phyloP scores from a whole-genome alignment of 2,797 vertebrate species.

The Muscicapa comitata region DNA sequence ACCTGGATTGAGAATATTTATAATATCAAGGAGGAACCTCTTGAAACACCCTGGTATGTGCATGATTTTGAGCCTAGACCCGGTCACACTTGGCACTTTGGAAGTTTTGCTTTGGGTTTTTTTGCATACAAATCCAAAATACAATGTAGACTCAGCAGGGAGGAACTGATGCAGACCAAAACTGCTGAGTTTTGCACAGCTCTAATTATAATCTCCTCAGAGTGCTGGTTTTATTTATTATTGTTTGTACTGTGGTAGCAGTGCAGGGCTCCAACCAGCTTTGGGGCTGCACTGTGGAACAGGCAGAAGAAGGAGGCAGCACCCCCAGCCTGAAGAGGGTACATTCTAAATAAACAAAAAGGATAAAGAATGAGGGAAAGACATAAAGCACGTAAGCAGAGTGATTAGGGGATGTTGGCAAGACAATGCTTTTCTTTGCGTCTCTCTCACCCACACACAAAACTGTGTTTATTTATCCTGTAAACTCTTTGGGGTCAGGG shows the following conservation, averaged over 20 bases:
- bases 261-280: neutral
- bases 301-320: conserved; percentile 2
- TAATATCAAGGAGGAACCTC: neutral
- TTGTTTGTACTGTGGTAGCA: conserved; percentile 54
- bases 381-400: neutral
- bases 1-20: neutral
- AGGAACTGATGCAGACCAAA: conserved; percentile 54
- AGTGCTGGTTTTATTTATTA: conserved; percentile 60
- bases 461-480: neutral
- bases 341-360: conserved; percentile 30
- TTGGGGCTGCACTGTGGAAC: neutral
- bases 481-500: neutral
- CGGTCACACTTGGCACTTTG: neutral
- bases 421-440: neutral
- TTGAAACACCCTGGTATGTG: neutral
- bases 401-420: neutral
- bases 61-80: neutral
- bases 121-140: conserved; percentile 54
- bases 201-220: conserved; percentile 62
- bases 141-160: conserved; percentile 57
- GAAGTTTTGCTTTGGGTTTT: conserved; percentile 38
- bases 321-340: neutral
- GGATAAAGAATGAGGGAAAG: conserved; percentile 17
- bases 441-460: neutral
- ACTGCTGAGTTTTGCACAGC: conserved; percentile 62